Evolutionary conservation across 1,140 invertebrate species (phyloP), one percentile per base, ranked within the genome.

Genomic region (Danaus plexippus): DNA sequence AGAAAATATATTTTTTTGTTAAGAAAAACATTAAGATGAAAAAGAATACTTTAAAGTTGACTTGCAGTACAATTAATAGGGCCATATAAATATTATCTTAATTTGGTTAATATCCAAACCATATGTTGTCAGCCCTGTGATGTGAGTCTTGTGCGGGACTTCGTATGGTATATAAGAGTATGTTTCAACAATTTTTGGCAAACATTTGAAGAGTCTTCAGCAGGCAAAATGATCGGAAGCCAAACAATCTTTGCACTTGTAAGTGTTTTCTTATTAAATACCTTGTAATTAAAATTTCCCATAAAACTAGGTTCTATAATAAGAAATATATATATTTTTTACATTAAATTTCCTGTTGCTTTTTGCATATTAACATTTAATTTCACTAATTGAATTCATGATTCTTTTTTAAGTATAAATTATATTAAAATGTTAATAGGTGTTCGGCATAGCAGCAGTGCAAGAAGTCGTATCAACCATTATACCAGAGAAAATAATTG

Each of bases 401-500:
- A 4, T 6, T 4, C 7, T 32, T 5, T 32, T 32, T 32, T 32
- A 3, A 7, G 7, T 32, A 7, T 2, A 2, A 22, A 2, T 22
- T 22, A 22, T 22, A 22, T n/a, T 22, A 32, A 32, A 32, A 32
- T 32, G 22, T 32, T 32, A 32, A 5, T 67, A 80, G 75, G 10
- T 69, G 8, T 44, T 73, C 1, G 11, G 65, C 13, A 42, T 68
- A n/a, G 59, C 57, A 9, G 49, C 54, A 12, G 8, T 63, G 43
- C 49, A 48, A 15, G 54, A 52, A 12, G 54, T 63, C 44, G 43
- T 47, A 7, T 51, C 60, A 11, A 61, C 55, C 63, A 41, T 66
- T 67, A 80, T 81, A 9, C 77, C 83, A 0, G 83, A 86, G 53
- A 84, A 84, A 55, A 80, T 86, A 11, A 76, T 85, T 9, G 79